Conservation (phyloP, 2,113 vertebrate species). For the Myrmecobius fasciatus region DNA sequence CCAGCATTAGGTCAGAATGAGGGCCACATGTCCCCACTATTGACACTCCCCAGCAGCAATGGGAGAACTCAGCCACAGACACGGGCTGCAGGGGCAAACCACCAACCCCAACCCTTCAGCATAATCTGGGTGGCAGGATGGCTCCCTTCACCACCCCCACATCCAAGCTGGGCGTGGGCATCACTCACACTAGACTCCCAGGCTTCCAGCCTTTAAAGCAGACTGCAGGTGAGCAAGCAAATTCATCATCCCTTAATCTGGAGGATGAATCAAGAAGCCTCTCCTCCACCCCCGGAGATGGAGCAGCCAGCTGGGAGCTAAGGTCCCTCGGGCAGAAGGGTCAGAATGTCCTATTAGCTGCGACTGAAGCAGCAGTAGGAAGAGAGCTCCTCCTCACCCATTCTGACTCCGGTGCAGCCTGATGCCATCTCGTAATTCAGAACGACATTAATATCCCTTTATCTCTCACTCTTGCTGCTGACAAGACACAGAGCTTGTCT, state of each 20-base stretch:
- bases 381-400: conserved; percentile 72
- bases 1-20: background rate
- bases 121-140: background rate
- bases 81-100: background rate
- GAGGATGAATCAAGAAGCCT: conserved; percentile 62
- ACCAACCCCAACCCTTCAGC: background rate
- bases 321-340: conserved; percentile 70
- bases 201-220: background rate
- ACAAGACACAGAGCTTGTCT: conserved; percentile 80
- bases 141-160: fast-evolving
- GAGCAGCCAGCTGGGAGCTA: conserved; percentile 72
- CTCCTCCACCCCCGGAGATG: conserved; percentile 66
- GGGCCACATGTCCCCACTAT: background rate
- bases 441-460: conserved; percentile 67
- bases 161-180: background rate
- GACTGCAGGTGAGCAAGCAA: conserved; percentile 49
- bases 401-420: conserved; percentile 75
- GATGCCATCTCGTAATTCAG: conserved; percentile 78
- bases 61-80: background rate
- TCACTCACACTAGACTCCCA: background rate
- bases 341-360: conserved; percentile 68
- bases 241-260: conserved; percentile 65
- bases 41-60: background rate
- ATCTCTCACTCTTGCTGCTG: conserved; percentile 70
- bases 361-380: conserved; percentile 76